Evolutionary conservation across 1,140 invertebrate species (phyloP).

Genomic region (Atta colombica): DNA sequence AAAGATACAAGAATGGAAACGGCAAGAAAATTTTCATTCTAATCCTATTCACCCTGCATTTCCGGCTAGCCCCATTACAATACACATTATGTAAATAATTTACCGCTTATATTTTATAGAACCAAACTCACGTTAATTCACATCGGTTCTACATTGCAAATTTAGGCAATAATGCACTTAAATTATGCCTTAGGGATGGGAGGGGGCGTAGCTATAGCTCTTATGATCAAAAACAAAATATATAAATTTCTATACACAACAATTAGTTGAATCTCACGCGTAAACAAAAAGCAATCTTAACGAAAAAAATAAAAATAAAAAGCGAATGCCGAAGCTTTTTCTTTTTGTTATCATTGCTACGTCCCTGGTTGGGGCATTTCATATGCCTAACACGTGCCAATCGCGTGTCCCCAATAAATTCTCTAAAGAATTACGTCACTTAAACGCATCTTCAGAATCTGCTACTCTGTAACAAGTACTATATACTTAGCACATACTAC

Average conservation of each 20-base stretch:
- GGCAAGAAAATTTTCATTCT: neutral
- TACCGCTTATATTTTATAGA: neutral
- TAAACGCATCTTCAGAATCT: conserved; percentile 1
- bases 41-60: conserved; percentile 38
- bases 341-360: conserved; percentile 15
- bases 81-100: conserved; percentile 46
- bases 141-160: neutral
- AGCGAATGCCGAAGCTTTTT: neutral
- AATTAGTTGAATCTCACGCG: conserved; percentile 23
- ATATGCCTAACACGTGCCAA: conserved; percentile 39
- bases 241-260: conserved; percentile 7
- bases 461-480: conserved; percentile 47
- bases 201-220: neutral
- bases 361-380: conserved; percentile 9
- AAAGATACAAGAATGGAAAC: neutral
- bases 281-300: conserved; percentile 35
- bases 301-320: conserved; percentile 23
- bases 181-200: neutral
- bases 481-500: conserved; percentile 46
- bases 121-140: conserved; percentile 1
- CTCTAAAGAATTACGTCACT: conserved; percentile 32
- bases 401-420: conserved; percentile 36
- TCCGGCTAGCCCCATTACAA: neutral
- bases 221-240: neutral
- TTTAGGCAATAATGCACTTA: conserved; percentile 33